Evolutionary conservation across 92 coral and sea anemone genomes (phyloP).

Genomic region (Phenganax subtilis): DNA sequence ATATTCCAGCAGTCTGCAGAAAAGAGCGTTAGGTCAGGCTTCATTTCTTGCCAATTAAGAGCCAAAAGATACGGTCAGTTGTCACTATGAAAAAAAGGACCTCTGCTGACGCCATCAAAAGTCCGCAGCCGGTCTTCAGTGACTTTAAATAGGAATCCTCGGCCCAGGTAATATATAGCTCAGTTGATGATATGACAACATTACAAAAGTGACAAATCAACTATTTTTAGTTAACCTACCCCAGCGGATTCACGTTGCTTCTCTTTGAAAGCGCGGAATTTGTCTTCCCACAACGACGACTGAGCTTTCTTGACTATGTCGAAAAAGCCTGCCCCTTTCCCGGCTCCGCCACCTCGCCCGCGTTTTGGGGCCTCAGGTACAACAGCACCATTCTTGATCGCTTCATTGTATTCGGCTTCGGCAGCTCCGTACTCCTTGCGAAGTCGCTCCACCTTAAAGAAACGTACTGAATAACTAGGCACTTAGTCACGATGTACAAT

Average conservation of each 20-base stretch:
- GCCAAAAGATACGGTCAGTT: too few relatives aligned
- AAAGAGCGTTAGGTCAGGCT: too few relatives aligned
- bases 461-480: not conserved
- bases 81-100: too few relatives aligned
- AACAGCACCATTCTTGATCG: slow-evolving; percentile 72
- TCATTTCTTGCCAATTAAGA: too few relatives aligned
- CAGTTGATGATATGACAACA: too few relatives aligned
- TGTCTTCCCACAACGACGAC: slow-evolving; percentile 98
- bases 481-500: too few relatives aligned
- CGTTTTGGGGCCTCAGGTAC: slow-evolving; percentile 34
- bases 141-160: too few relatives aligned
- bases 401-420: slow-evolving; percentile 72
- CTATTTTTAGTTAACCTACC: slow-evolving; percentile 14
- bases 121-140: too few relatives aligned
- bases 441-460: slow-evolving; percentile 63
- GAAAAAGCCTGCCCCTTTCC: slow-evolving; percentile 79
- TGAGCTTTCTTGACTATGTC: slow-evolving; percentile 97
- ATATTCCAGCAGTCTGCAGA: too few relatives aligned
- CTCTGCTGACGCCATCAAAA: too few relatives aligned
- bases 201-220: too few relatives aligned
- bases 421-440: slow-evolving; percentile 65
- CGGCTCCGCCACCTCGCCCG: slow-evolving; percentile 38
- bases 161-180: too few relatives aligned
- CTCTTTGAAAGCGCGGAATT: slow-evolving; percentile 94
- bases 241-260: slow-evolving; percentile 71